Base-by-base conservation (phyloP, 1,140 invertebrate genomes). In the Galleria mellonella region DNA sequence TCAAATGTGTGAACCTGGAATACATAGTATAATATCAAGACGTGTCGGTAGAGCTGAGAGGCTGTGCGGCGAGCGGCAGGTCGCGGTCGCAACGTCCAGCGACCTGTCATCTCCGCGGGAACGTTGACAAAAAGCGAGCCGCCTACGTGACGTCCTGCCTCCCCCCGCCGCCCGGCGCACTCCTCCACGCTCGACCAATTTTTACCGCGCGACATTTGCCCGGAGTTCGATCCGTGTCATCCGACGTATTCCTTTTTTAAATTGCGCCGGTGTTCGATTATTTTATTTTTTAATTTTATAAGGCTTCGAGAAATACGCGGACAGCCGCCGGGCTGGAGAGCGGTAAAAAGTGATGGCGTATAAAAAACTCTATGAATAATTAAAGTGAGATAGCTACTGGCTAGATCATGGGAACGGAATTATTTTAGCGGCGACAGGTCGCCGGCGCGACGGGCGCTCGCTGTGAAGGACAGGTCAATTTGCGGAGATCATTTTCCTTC, bases 311-410 rank as follows among this genome's bases (percentile, higher is more conserved):
- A 63, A 58, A 55, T 23, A 57, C 62, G 60, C 59, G 62, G 57
- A 47, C 70, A 58, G 67, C 66, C 64, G 64, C 62, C 63, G 64
- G 72, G 70, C 76, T 6, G 6, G 2, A 3, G 35, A 37, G 13
- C 35, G 72, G 78, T 83, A 85, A 83, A 83, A 85, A 82, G 72
- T 66, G 72, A 67, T 71, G 63, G 72, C 62, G 60, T 57, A 79
- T 71, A 79, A 84, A 83, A 82, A 84, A 83, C 62, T 64, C 76
- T 83, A 85, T 85, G 78, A 85, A 85, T 85, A 85, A 85, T 85
- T 85, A 85, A 85, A 83, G 75, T 55, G 76, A 85, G 76, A 83
- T 82, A 73, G 81, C 72, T 74, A 72, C 74, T 74, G 74, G 76
- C 74, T 81, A 78, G 74, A 69, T 72, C 75, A 85, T 83, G 82